These are phyloP conservation scores for Oscheius sp. DNA, from an alignment of 2,888 invertebrate genomes.

Conservation along the genomic window DNA sequence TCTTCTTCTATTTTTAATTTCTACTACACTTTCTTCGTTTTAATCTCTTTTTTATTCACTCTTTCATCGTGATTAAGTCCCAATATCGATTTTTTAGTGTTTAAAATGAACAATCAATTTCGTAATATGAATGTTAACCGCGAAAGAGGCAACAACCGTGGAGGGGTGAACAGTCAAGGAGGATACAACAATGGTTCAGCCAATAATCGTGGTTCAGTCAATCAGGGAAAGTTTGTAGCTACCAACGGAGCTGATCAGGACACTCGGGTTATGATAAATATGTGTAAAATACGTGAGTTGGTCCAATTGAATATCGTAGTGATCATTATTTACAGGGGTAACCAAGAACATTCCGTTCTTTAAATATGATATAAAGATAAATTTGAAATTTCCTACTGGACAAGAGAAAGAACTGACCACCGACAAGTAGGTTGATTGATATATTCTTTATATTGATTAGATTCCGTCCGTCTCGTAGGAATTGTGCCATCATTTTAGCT, in stretches of 20 bases:
- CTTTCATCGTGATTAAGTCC: not conserved
- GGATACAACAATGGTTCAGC: not conserved
- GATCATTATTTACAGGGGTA: not conserved
- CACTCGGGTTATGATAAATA: not conserved
- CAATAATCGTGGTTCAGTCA: not conserved
- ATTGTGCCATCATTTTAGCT: not conserved
- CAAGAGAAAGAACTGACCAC: constrained; percentile 2
- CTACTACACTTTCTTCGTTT: not conserved
- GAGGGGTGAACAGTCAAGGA: not conserved
- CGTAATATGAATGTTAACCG: not conserved
- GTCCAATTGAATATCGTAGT: not conserved
- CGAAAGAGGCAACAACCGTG: not conserved
- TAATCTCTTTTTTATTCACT: not conserved
- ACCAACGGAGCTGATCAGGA: not conserved
- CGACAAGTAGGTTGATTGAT: not conserved
- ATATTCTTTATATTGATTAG: not conserved
- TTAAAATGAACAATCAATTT: constrained; percentile 1
- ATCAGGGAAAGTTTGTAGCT: not conserved
- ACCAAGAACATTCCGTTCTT: constrained; percentile 15
- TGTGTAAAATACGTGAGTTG: not conserved
- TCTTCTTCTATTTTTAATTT: not conserved
- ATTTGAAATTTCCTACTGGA: not conserved
- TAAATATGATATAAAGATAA: constrained; percentile 19
- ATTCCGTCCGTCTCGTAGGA: not conserved
- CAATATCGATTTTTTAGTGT: not conserved